Base-by-base conservation (phyloP, 2,888 invertebrate genomes). In the Flexamia atlantica region DNA sequence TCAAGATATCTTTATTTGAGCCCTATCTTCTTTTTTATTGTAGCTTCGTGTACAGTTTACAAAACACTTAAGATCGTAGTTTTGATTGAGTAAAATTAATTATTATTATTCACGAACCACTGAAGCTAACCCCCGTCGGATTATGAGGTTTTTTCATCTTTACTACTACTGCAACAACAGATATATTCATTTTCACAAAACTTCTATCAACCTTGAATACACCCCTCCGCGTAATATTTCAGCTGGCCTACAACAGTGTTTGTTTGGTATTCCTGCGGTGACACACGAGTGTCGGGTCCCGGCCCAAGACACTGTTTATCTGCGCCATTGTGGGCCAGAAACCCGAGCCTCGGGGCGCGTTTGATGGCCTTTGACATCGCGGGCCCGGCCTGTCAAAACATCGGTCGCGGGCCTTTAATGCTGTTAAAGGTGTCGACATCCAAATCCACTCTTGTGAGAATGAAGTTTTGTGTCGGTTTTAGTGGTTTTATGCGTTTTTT, bases 381-480 rank as follows among this genome's bases (percentile, higher is more conserved):
- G n/a, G 30, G 68, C 30, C 68, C 68, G 60, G 23, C 46, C 70
- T 70, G 70, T 70, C 70, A 70, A 17, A 70, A 70, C 70, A 70
- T 12, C n/a, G 23, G 30, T 20, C 68, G 23, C 68, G 68, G 68
- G 68, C 68, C 68, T 32, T 70, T 70, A 70, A 70, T 70, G 70
- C 70, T 32, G 70, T 70, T 70, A 70, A 70, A 70, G 40, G 40
- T 20, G 70, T 70, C 70, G 40, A 68, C 68, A 30, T 70, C 40
- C 40, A n/a, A 20, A 40, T 40, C 68, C 68, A 30, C 30, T 68
- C 4, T 40, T 20, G 68, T 53, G 53, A 53, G 70, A 40, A 70
- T 70, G 0, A 40, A 4, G 40, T 70, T 70, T 70, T 32, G 36
- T 70, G 20, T n/a, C 36, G 20, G 70, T 20, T 70, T 70, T 28